Percentiles rank a stretch among this genome's conserved stretches.
These are phyloP conservation scores for Nothoprocta pentlandii DNA, from an alignment of 2,113 vertebrate species.

Conservation along the genomic window DNA sequence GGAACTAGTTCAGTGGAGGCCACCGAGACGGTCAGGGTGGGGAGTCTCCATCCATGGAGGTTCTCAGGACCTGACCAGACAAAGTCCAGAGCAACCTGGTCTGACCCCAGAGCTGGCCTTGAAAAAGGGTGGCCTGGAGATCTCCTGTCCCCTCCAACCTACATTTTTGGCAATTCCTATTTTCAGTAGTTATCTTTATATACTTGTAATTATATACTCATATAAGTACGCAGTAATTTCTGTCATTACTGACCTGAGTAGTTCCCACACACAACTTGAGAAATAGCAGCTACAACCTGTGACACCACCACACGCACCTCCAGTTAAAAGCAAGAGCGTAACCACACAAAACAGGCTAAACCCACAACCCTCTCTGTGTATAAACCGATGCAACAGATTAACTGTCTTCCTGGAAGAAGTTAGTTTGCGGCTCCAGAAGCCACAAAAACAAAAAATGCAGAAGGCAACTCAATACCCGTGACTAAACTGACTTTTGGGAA, in stretches of 20 bases:
- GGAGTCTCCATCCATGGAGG: rapidly evolving
- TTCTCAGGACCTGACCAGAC: background rate
- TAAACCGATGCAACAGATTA: background rate
- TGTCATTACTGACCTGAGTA: background rate
- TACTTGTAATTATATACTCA: background rate
- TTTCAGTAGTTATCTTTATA: background rate
- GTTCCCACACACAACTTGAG: background rate
- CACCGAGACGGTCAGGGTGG: no score
- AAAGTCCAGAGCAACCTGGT: background rate
- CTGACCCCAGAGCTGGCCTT: background rate
- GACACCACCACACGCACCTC: rapidly evolving
- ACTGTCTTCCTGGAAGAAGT: background rate
- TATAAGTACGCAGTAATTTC: background rate
- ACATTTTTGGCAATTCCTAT: background rate
- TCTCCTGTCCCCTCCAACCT: background rate
- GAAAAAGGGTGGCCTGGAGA: background rate
- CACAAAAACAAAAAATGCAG: background rate
- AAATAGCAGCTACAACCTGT: background rate
- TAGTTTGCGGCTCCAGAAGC: background rate
- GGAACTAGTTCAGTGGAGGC: no score
- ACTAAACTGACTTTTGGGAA: background rate
- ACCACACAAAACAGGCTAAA: background rate
- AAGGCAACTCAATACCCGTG: background rate
- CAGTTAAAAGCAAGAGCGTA: background rate
- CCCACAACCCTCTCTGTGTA: background rate